Conservation (phyloP, 2,888 invertebrate genomes). For the Cacoxenus indagator region DNA sequence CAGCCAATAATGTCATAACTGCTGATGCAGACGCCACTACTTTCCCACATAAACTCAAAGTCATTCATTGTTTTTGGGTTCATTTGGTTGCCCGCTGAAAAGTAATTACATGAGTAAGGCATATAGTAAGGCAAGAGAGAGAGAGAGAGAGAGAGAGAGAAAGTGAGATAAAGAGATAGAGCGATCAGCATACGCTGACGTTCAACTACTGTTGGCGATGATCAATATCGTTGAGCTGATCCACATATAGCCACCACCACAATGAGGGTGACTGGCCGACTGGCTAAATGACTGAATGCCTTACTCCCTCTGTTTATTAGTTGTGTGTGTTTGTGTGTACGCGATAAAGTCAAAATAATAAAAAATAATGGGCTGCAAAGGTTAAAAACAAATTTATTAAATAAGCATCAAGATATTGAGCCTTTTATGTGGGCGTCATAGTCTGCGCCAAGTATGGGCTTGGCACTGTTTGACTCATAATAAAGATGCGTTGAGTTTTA, state of each 20-base stretch:
- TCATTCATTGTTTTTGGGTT: background rate
- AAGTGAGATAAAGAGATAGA: too few relatives aligned
- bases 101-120: conserved; percentile 4
- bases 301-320: too few relatives aligned
- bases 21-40: conserved; percentile 24
- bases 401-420: conserved; percentile 44
- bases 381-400: conserved; percentile 10
- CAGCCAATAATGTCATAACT: conserved; percentile 53
- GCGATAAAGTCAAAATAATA: conserved; percentile 58
- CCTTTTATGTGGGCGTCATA: conserved; percentile 55
- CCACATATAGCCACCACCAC: background rate
- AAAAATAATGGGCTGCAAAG: conserved; percentile 46
- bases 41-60: background rate
- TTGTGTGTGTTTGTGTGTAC: background rate
- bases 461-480: background rate
- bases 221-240: background rate
- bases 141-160: too few relatives aligned
- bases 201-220: background rate
- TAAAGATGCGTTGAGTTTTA: background rate
- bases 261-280: background rate
- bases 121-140: too few relatives aligned
- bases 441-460: background rate
- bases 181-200: background rate
- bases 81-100: background rate
- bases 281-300: background rate